phyloP scores from a whole-genome alignment of 2,888 invertebrate genomes.

The Tineola bisselliella region DNA sequence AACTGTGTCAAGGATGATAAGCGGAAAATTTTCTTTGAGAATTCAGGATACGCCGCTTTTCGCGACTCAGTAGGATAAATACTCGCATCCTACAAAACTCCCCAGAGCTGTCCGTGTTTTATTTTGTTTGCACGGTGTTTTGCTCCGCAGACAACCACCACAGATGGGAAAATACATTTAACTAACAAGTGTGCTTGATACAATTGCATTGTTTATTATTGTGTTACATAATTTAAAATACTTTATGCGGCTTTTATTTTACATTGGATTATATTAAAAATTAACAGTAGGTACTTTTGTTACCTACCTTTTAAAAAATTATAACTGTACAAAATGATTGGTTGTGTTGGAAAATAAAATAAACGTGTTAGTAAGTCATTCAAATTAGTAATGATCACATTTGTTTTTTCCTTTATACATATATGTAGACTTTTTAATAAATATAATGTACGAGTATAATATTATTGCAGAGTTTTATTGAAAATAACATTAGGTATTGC shows the following conservation, averaged over 20 bases:
- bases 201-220: neutral
- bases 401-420: neutral
- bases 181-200: neutral
- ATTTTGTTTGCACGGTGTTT: neutral
- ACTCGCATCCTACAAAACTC: slow-evolving; percentile 16
- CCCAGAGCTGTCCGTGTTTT: neutral
- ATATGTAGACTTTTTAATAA: neutral
- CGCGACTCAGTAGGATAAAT: slow-evolving; percentile 22
- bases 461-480: neutral
- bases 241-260: too few relatives aligned
- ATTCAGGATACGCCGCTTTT: slow-evolving; percentile 26
- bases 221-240: neutral
- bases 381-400: too few relatives aligned
- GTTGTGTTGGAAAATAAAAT: too few relatives aligned
- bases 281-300: too few relatives aligned
- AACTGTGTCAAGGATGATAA: slow-evolving; percentile 46
- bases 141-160: neutral
- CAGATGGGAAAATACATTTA: neutral
- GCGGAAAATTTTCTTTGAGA: slow-evolving; percentile 42
- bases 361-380: too few relatives aligned
- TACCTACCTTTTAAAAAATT: too few relatives aligned
- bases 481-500: neutral
- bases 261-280: too few relatives aligned
- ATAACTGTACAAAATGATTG: too few relatives aligned
- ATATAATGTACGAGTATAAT: neutral